These are phyloP conservation scores for Coptotermes formosanus DNA, from an alignment of 1,140 invertebrate species.

Conservation along the genomic window DNA sequence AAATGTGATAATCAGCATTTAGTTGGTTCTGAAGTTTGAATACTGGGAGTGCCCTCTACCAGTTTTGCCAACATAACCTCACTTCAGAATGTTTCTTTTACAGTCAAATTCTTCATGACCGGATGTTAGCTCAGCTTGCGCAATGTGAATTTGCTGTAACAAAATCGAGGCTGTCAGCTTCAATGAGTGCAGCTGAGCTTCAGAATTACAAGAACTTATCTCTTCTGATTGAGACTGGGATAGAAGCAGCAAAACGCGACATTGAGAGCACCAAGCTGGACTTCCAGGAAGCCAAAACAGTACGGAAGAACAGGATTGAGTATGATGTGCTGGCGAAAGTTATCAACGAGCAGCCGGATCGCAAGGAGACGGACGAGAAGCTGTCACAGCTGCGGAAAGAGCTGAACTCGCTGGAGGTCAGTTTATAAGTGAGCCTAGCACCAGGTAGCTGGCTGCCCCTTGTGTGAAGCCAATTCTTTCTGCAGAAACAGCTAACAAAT, in stretches of 20 bases:
- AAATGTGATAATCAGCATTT: no score
- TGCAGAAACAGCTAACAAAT: not conserved
- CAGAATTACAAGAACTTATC: conserved; percentile 80
- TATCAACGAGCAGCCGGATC: conserved; percentile 85
- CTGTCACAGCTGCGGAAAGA: conserved; percentile 73
- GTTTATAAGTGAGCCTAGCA: not conserved
- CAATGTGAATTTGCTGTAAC: conserved; percentile 86
- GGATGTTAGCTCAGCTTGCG: conserved; percentile 75
- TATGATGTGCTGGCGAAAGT: conserved; percentile 90
- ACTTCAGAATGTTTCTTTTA: not conserved
- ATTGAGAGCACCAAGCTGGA: conserved; percentile 75
- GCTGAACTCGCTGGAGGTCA: conserved; percentile 61
- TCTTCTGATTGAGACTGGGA: conserved; percentile 71
- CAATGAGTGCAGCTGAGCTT: conserved; percentile 82
- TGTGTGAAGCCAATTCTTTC: not conserved
- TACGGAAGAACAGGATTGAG: conserved; percentile 86
- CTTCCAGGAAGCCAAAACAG: conserved; percentile 74
- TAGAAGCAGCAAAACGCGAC: conserved; percentile 69
- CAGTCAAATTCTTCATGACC: conserved; percentile 58
- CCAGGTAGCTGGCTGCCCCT: not conserved
- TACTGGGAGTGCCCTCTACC: no score
- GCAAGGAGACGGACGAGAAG: conserved; percentile 76
- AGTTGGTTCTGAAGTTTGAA: no score
- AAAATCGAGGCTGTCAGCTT: conserved; percentile 75
- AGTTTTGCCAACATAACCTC: no score